Percentiles rank a stretch among this genome's conserved stretches.
These are phyloP conservation scores for Dicaeum eximium DNA, from an alignment of 2,113 vertebrate species.

Conservation along the genomic window DNA sequence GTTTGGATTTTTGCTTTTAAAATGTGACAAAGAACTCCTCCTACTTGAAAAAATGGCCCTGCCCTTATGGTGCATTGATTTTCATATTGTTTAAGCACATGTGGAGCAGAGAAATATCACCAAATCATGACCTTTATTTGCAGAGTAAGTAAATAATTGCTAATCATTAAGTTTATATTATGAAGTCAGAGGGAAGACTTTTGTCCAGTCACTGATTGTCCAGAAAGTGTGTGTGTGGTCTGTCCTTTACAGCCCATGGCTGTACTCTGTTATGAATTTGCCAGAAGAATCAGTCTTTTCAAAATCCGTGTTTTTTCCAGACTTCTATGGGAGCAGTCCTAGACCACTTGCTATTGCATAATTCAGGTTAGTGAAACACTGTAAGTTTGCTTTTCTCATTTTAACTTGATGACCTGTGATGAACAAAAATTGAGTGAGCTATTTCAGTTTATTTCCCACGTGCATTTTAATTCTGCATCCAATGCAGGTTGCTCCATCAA, in stretches of 20 bases:
- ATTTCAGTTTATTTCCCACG: constrained; percentile 33
- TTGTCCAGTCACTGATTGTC: not conserved
- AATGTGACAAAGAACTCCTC: not conserved
- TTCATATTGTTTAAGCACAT: not conserved
- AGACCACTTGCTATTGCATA: constrained; percentile 7
- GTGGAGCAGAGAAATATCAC: not conserved
- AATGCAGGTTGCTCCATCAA: not conserved
- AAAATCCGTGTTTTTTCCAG: not conserved
- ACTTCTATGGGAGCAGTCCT: constrained; percentile 8
- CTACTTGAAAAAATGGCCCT: not conserved
- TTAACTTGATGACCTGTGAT: constrained; percentile 14
- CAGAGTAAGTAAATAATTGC: not conserved
- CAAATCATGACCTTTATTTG: not conserved
- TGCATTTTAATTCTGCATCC: constrained; percentile 44
- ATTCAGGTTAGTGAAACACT: constrained; percentile 4
- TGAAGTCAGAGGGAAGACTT: not conserved
- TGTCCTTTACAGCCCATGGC: not conserved
- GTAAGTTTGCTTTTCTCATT: constrained; percentile 50
- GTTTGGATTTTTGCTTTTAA: not conserved
- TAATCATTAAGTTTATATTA: not conserved
- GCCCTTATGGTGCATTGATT: not conserved
- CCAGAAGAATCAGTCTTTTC: not conserved
- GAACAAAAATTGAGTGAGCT: not conserved
- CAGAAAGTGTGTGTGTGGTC: not conserved
- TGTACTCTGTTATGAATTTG: not conserved